Percentiles rank a stretch among this genome's conserved stretches.
These are phyloP conservation scores for Hyperopisus bebe DNA, from an alignment of 2,113 vertebrate species.

Conservation along the genomic window DNA sequence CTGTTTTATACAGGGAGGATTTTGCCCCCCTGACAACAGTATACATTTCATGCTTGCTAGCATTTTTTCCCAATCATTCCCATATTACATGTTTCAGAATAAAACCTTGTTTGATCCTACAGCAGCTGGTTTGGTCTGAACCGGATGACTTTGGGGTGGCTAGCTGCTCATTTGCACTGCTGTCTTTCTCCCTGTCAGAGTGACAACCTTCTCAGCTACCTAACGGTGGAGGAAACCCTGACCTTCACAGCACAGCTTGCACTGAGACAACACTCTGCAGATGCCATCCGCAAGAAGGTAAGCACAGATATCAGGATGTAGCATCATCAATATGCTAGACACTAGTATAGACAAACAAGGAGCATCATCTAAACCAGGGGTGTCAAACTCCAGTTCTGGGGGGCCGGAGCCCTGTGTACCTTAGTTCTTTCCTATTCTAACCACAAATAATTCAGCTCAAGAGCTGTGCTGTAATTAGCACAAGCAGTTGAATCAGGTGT, in stretches of 20 bases:
- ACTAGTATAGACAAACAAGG: not conserved
- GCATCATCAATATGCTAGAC: not conserved
- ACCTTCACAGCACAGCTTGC: slow-evolving; percentile 79
- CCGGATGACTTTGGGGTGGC: not conserved
- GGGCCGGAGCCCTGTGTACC: too few species aligned
- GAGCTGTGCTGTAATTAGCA: too few species aligned
- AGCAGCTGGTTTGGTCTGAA: not conserved
- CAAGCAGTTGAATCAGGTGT: too few species aligned
- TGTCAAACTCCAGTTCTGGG: too few species aligned
- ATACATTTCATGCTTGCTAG: not conserved
- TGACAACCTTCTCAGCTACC: slow-evolving; percentile 78
- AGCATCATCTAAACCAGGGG: not conserved
- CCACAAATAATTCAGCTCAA: too few species aligned
- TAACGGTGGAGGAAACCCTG: slow-evolving; percentile 84
- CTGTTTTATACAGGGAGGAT: not conserved
- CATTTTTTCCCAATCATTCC: not conserved
- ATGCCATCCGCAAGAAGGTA: slow-evolving; percentile 75
- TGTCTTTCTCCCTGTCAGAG: slow-evolving; percentile 52
- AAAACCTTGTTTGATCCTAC: not conserved
- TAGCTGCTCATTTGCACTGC: not conserved
- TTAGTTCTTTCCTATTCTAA: too few species aligned
- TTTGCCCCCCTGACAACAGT: not conserved
- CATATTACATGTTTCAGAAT: not conserved
- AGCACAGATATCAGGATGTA: not conserved
- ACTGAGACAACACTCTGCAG: slow-evolving; percentile 52